Evolutionary conservation across 2,888 invertebrate genomes (phyloP).

Genomic region (Sarcophaga rosellei): DNA sequence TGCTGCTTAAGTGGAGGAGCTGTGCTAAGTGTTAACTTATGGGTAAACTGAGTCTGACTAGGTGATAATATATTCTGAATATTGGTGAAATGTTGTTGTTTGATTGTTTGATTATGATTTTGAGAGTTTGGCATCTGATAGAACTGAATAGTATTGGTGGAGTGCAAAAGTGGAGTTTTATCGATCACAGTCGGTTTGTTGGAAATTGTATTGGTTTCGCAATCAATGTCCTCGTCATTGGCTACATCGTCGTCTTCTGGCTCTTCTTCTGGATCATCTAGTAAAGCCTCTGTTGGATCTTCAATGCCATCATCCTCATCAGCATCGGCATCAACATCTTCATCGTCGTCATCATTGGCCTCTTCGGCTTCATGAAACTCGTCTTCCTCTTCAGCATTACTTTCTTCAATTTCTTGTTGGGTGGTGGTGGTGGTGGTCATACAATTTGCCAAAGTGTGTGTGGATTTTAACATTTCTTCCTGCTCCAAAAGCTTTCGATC

Average conservation of each 20-base stretch:
- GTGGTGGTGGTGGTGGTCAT: conserved; percentile 6
- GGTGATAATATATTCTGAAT: conserved; percentile 45
- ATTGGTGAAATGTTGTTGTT: conserved; percentile 50
- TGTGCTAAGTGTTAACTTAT: conserved; percentile 32
- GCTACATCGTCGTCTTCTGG: conserved; percentile 23
- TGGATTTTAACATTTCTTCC: conserved; percentile 25
- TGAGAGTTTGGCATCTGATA: conserved; percentile 57
- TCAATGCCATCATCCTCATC: conserved; percentile 47
- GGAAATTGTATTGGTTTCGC: conserved; percentile 18
- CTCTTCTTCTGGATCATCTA: conserved; percentile 58
- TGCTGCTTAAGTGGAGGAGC: conserved; percentile 4
- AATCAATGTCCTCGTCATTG: conserved; percentile 31
- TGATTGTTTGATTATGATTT: conserved; percentile 19
- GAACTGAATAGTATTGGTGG: conserved; percentile 38
- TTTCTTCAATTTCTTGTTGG: conserved; percentile 33
- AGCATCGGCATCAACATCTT: conserved; percentile 25
- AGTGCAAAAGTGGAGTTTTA: conserved; percentile 33
- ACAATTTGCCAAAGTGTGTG: conserved; percentile 26
- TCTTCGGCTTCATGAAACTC: conserved; percentile 39
- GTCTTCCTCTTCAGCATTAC: conserved; percentile 39
- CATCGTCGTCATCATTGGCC: conserved; percentile 48
- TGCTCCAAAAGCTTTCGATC: conserved; percentile 6
- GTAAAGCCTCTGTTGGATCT: conserved; percentile 3
- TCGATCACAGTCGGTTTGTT: conserved; percentile 62
- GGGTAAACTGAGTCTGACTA: conserved; percentile 41